Conservation (phyloP, 2,113 vertebrate genomes). For the Paedocypris sp. region DNA sequence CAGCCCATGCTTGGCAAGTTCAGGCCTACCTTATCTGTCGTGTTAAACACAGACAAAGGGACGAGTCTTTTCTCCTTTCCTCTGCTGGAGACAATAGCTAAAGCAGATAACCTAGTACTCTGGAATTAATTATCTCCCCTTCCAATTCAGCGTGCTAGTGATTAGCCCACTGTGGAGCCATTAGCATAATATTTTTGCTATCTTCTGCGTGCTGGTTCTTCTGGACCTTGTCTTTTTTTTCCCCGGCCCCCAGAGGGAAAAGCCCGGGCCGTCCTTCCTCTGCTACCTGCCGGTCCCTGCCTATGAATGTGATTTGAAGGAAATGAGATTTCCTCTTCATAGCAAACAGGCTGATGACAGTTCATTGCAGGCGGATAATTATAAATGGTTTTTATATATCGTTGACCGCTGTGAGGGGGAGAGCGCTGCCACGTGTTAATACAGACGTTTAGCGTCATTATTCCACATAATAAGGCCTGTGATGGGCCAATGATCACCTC, state of each 20-base stretch:
- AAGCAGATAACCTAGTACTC: conserved; percentile 62
- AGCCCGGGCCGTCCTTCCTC: conserved; percentile 39
- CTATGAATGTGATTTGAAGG: conserved; percentile 76
- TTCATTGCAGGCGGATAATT: conserved; percentile 68
- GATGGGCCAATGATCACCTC: conserved; percentile 52
- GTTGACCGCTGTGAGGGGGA: conserved; percentile 63
- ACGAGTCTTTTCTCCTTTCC: conserved; percentile 47
- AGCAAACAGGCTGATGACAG: conserved; percentile 61
- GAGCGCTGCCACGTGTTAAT: conserved; percentile 67
- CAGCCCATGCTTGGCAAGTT: conserved; percentile 27
- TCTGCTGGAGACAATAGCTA: conserved; percentile 60
- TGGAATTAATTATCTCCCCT: conserved; percentile 69
- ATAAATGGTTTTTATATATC: conserved; percentile 60
- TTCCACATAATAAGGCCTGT: conserved; percentile 55
- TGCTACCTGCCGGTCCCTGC: conserved; percentile 64
- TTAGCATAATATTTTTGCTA: conserved; percentile 75
- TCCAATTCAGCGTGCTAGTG: conserved; percentile 64
- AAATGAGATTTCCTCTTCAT: conserved; percentile 65
- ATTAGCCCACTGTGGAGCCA: conserved; percentile 66
- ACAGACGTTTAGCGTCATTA: conserved; percentile 69
- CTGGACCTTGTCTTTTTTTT: conserved; percentile 51
- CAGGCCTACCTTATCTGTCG: conserved; percentile 44
- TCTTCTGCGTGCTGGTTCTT: conserved; percentile 55
- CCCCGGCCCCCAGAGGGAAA: conserved; percentile 31
- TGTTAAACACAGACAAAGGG: conserved; percentile 64